Evolutionary conservation across 2,888 invertebrate genomes (phyloP).

Genomic region (Platycheirus rosarum): DNA sequence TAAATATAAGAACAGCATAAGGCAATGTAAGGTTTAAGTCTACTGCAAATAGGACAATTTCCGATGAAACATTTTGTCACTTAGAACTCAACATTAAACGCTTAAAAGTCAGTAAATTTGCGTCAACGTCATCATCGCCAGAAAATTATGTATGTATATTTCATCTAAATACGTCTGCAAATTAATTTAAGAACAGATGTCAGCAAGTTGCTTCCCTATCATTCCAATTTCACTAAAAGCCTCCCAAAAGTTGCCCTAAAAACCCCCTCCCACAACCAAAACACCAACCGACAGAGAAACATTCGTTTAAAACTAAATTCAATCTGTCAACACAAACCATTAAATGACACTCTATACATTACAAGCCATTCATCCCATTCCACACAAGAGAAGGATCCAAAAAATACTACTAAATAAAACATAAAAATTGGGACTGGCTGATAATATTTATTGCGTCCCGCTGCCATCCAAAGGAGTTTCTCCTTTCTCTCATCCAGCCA

Average conservation of each 20-base stretch:
- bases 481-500: neutral
- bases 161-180: too few species aligned
- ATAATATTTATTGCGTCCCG: slow-evolving; percentile 67
- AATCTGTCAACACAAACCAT: slow-evolving; percentile 73
- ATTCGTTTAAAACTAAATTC: slow-evolving; percentile 70
- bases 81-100: too few species aligned
- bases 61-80: too few species aligned
- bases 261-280: slow-evolving; percentile 9
- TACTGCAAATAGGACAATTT: too few species aligned
- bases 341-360: slow-evolving; percentile 44
- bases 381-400: too few species aligned
- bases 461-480: slow-evolving; percentile 31
- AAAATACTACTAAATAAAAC: slow-evolving; percentile 24
- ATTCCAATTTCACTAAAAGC: slow-evolving; percentile 41
- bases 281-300: slow-evolving; percentile 44
- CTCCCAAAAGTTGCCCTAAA: slow-evolving; percentile 14
- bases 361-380: slow-evolving; percentile 16
- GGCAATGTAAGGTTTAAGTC: too few species aligned
- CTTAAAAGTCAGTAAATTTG: too few species aligned
- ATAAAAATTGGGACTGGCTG: slow-evolving; percentile 44
- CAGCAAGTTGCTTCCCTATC: slow-evolving; percentile 26
- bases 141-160: too few species aligned
- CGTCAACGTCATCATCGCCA: too few species aligned
- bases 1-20: too few species aligned
- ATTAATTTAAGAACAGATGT: slow-evolving; percentile 47